Evolutionary conservation across 1,140 invertebrate species (phyloP).

Genomic region (Tigriopus japonicus): DNA sequence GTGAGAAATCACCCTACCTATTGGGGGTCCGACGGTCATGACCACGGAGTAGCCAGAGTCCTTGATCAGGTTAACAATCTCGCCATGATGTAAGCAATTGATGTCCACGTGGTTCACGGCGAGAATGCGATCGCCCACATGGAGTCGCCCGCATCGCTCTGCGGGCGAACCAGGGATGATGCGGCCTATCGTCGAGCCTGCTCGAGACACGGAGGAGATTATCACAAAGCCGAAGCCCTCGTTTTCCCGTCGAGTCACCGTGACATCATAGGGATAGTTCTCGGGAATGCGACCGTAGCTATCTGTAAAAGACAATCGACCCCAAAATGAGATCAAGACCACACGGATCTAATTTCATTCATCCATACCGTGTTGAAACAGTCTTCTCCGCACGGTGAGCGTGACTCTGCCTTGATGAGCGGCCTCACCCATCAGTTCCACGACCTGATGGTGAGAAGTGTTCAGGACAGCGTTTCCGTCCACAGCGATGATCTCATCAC

Average conservation of each 20-base stretch:
- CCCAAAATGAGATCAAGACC: neutral
- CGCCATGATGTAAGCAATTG: conserved; percentile 75
- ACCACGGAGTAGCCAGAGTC: conserved; percentile 78
- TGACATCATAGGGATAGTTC: conserved; percentile 51
- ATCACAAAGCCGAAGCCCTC: conserved; percentile 99
- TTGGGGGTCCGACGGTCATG: conserved; percentile 57
- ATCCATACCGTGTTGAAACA: conserved; percentile 23
- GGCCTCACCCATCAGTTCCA: conserved; percentile 67
- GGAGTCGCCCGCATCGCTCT: conserved; percentile 65
- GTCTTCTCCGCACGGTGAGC: conserved; percentile 42
- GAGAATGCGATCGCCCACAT: conserved; percentile 84
- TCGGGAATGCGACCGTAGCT: conserved; percentile 14
- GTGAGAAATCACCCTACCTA: conserved; percentile 25
- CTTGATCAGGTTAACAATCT: conserved; percentile 82
- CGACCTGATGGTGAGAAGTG: conserved; percentile 70
- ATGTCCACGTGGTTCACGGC: conserved; percentile 88
- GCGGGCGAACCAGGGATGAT: conserved; percentile 46
- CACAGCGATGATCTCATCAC: conserved; percentile 75
- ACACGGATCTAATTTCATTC: neutral
- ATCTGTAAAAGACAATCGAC: neutral
- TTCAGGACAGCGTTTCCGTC: conserved; percentile 61
- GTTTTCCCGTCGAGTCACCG: conserved; percentile 66
- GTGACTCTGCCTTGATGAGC: conserved; percentile 55
- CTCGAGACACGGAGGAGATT: conserved; percentile 84
- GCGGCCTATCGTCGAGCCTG: conserved; percentile 58